Evolutionary conservation across 2,888 invertebrate genomes (phyloP).

Genomic region (Penaeus monodon): DNA sequence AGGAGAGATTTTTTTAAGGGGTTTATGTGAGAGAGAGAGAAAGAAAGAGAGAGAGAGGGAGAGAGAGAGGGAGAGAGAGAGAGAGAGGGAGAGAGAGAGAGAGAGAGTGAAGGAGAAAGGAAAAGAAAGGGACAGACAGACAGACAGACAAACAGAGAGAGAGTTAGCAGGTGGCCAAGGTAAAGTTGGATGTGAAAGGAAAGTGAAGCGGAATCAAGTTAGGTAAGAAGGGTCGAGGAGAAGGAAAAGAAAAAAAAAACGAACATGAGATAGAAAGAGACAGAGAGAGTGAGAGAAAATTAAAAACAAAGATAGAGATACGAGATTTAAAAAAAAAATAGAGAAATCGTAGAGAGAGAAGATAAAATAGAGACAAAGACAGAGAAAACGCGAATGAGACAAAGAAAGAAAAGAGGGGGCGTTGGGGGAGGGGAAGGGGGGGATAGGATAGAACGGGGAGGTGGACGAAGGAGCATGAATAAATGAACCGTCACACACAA

Average conservation of each 20-base stretch:
- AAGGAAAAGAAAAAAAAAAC: background rate
- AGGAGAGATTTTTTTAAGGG: background rate
- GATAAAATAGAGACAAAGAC: too few species aligned
- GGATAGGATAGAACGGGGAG: too few species aligned
- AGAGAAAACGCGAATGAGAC: too few species aligned
- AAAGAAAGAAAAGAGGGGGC: too few species aligned
- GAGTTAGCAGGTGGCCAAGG: background rate
- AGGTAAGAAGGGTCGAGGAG: background rate
- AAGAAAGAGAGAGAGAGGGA: background rate
- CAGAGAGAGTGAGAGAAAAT: background rate
- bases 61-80: background rate
- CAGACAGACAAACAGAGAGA: too few species aligned
- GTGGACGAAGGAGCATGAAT: too few species aligned
- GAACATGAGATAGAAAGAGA: background rate
- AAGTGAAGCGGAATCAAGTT: background rate
- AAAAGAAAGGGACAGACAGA: too few species aligned
- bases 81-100: background rate
- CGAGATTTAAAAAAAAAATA: too few species aligned
- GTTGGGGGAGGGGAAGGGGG: too few species aligned
- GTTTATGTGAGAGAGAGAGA: background rate
- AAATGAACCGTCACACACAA: too few species aligned
- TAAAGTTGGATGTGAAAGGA: background rate
- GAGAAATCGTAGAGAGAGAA: too few species aligned
- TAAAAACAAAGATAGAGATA: background rate
- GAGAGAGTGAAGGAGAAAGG: background rate